Evolutionary conservation across 2,113 vertebrate species (phyloP).

Genomic region (Phylloscopus trochiloides): DNA sequence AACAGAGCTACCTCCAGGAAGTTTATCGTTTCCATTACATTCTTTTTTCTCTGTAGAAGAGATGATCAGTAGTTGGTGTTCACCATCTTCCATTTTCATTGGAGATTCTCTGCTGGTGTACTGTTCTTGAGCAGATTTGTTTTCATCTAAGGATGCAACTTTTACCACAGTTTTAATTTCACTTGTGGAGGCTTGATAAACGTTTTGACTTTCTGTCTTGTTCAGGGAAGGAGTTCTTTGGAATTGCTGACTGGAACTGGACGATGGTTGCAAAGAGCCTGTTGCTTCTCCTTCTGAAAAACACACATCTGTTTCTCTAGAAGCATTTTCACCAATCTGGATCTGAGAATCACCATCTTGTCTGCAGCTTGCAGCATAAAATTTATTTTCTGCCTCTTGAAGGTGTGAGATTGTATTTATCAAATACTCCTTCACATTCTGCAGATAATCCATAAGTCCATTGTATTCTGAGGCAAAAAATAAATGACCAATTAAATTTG

Average conservation of each 20-base stretch:
- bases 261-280: neutral
- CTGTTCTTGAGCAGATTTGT: neutral
- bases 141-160: neutral
- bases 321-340: slow-evolving; percentile 6
- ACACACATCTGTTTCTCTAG: neutral
- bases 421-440: slow-evolving; percentile 54
- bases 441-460: slow-evolving; percentile 45
- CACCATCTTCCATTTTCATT: neutral
- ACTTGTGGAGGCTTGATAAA: neutral
- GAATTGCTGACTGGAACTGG: neutral
- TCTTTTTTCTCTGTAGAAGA: neutral
- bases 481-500: neutral
- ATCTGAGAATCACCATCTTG: neutral
- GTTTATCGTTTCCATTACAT: neutral
- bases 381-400: slow-evolving; percentile 50
- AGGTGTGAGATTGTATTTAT: slow-evolving; percentile 43
- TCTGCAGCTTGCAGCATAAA: neutral
- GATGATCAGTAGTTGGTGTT: neutral
- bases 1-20: neutral
- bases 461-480: slow-evolving; percentile 39
- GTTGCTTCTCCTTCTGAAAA: neutral
- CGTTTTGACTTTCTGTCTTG: neutral
- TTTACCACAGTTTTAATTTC: neutral
- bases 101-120: neutral
- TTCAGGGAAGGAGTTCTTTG: neutral